These are phyloP conservation scores for Mesoclemmys tuberculata DNA, from an alignment of 2,113 vertebrate species.

Conservation along the genomic window DNA sequence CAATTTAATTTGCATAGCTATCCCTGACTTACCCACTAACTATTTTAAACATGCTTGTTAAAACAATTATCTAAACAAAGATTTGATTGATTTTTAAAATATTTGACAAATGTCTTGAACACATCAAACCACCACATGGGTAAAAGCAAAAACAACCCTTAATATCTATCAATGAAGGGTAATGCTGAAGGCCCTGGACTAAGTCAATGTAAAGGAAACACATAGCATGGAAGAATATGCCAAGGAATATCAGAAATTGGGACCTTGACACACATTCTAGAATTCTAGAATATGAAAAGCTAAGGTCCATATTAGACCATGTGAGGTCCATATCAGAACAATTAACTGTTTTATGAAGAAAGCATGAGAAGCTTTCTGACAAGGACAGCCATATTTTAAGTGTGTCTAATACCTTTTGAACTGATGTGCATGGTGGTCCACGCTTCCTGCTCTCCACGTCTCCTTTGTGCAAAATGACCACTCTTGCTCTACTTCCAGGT, in stretches of 20 bases:
- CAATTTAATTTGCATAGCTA: not conserved
- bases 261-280: not conserved
- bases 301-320: no score
- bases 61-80: not conserved
- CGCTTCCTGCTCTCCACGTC: not conserved
- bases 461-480: not conserved
- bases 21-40: not conserved
- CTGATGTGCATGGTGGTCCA: not conserved
- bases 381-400: constrained; percentile 6
- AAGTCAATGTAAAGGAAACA: constrained; percentile 13
- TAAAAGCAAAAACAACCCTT: not conserved
- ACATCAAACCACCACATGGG: not conserved
- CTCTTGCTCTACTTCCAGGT: not conserved
- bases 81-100: not conserved
- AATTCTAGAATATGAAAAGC: not conserved
- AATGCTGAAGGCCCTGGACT: not conserved
- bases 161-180: not conserved
- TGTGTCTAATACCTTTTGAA: not conserved
- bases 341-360: not conserved
- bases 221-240: not conserved
- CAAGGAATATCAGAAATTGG: not conserved
- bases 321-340: not conserved
- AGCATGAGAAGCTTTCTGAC: not conserved
- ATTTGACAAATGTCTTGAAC: not conserved
- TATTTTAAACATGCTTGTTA: not conserved